A percentile compares a stretch with the other conserved stretches of the same genome.
Evolutionary conservation across 2,797 vertebrate genomes (phyloP).

Genomic region (Halcyon leucocephala): DNA sequence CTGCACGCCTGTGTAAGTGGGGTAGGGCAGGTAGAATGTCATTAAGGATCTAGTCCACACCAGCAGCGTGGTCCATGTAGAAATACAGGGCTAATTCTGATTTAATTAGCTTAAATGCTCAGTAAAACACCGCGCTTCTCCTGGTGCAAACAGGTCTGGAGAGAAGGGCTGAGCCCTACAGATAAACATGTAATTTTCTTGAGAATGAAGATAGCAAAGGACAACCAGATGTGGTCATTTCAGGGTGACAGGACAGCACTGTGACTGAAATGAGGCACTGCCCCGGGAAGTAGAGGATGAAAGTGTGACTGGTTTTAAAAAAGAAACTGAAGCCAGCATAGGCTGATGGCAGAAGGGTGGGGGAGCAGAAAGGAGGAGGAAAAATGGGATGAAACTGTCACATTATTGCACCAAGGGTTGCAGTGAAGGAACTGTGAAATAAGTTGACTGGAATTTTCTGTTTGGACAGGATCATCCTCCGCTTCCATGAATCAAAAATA

Average conservation of each 20-base stretch:
- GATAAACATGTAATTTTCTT: background rate
- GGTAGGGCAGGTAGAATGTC: background rate
- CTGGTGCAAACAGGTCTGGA: background rate
- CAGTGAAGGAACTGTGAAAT: background rate
- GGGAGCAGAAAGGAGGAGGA: background rate
- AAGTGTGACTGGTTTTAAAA: background rate
- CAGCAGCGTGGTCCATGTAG: background rate
- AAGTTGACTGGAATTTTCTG: background rate
- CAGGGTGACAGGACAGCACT: background rate
- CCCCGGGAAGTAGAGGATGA: background rate
- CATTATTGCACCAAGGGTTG: background rate
- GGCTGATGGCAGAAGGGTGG: background rate
- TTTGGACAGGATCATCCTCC: slow-evolving; percentile 23
- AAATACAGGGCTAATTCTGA: background rate
- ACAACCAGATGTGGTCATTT: background rate
- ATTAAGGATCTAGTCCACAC: background rate
- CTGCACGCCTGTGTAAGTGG: background rate
- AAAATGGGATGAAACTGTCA: background rate
- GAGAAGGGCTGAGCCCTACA: accelerated
- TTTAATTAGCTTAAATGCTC: background rate
- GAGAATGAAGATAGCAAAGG: background rate
- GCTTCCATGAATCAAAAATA: slow-evolving; percentile 39
- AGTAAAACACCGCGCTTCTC: background rate
- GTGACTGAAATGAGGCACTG: background rate
- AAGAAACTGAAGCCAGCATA: background rate